These are phyloP conservation scores for Dicrostonyx torquatus DNA, from an alignment of 2,797 vertebrate species.

Conservation along the genomic window DNA sequence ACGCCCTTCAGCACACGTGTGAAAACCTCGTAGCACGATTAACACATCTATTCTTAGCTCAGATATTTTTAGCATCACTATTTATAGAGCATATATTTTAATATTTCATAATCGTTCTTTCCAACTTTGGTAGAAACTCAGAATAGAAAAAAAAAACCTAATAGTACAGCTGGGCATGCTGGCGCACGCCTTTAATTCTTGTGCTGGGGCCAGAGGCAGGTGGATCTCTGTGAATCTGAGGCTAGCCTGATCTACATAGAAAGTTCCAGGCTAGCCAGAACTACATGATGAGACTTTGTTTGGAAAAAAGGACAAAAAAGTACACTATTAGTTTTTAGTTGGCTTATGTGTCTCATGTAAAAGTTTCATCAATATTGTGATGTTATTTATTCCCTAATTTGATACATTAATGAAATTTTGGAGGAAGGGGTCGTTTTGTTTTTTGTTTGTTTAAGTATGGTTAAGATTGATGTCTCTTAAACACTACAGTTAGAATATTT, in stretches of 20 bases:
- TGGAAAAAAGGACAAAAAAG: neutral
- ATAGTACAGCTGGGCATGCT: neutral
- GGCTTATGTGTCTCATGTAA: neutral
- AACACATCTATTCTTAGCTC: slow-evolving; percentile 32
- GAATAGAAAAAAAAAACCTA: neutral
- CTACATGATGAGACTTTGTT: neutral
- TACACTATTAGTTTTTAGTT: neutral
- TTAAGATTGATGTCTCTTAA: neutral
- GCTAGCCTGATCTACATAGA: neutral
- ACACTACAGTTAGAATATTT: neutral
- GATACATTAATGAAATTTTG: neutral
- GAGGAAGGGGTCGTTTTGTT: neutral
- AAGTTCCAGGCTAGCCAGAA: neutral
- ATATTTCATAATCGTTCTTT: neutral
- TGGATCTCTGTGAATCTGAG: neutral
- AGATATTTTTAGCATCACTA: slow-evolving; percentile 15
- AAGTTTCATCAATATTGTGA: slow-evolving; percentile 8
- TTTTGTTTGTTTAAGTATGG: neutral
- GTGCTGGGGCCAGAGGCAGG: neutral
- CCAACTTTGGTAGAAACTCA: neutral
- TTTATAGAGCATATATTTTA: slow-evolving; percentile 36
- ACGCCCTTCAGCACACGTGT: neutral
- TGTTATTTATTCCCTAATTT: slow-evolving; percentile 22
- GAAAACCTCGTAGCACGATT: neutral
- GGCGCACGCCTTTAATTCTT: neutral